Conservation (phyloP, 1,140 invertebrate genomes). For the Euwallacea similis region DNA sequence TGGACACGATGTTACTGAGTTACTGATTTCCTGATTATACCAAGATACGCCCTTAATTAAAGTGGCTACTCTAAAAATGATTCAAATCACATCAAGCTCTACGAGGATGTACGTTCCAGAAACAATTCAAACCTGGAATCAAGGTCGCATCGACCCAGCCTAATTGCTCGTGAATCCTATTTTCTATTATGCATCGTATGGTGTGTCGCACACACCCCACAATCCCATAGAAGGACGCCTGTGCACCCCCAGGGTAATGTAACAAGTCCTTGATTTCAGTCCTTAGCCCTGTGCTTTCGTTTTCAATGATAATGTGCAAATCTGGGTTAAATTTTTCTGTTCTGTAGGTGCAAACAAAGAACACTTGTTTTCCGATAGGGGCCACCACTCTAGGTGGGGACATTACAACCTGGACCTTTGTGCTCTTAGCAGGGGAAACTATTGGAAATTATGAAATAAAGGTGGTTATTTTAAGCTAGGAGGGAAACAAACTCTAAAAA, state of each 20-base stretch:
- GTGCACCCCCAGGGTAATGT: conserved; percentile 23
- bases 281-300: conserved; percentile 21
- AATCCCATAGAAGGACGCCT: conserved; percentile 41
- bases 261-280: conserved; percentile 18
- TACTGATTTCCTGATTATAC: no score
- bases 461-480: no score
- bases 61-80: neutral
- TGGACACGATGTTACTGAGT: no score
- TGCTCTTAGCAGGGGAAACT: no score
- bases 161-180: conserved; percentile 44
- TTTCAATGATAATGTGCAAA: conserved; percentile 28
- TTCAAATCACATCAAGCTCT: conserved; percentile 38
- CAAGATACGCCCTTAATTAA: neutral
- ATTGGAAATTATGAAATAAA: no score
- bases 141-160: conserved; percentile 41
- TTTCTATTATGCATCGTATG: conserved; percentile 51
- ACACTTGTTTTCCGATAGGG: conserved; percentile 51
- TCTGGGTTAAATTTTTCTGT: conserved; percentile 36
- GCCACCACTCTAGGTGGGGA: conserved; percentile 55
- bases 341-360: conserved; percentile 59
- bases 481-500: no score
- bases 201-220: conserved; percentile 45
- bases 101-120: conserved; percentile 25
- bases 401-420: conserved; percentile 55
- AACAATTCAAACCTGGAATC: conserved; percentile 40